These are phyloP conservation scores for Stratiolaelaps scimitus DNA, from an alignment of 1,140 invertebrate species.

Conservation along the genomic window DNA sequence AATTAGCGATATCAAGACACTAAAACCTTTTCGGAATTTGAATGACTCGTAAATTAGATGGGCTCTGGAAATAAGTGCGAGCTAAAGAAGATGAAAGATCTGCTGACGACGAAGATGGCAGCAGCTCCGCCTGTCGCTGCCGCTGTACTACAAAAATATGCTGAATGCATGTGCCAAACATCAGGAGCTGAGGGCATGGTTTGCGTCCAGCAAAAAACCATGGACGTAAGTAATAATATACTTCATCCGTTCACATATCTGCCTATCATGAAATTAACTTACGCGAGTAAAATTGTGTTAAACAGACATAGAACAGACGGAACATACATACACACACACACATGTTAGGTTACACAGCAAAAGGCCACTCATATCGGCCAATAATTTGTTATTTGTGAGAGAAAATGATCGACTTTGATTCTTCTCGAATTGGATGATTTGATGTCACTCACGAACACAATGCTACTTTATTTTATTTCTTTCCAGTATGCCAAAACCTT, in stretches of 20 bases:
- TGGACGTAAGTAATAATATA: constrained; percentile 2
- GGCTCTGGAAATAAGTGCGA: constrained; percentile 7
- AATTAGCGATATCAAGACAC: too few relatives aligned
- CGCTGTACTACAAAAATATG: constrained; percentile 12
- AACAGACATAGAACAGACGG: too few relatives aligned
- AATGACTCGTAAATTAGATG: constrained; percentile 4
- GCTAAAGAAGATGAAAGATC: not conserved
- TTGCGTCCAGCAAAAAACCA: constrained; percentile 18
- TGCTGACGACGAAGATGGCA: constrained; percentile 1
- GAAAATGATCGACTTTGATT: too few relatives aligned
- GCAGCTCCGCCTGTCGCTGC: not conserved
- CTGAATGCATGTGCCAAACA: constrained; percentile 12
- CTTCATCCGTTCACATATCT: too few relatives aligned
- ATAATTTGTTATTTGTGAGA: too few relatives aligned
- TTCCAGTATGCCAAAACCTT: constrained; percentile 18
- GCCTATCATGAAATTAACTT: too few relatives aligned
- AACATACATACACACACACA: too few relatives aligned
- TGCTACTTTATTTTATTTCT: constrained; percentile 6
- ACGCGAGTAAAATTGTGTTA: too few relatives aligned
- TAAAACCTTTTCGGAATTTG: too few relatives aligned
- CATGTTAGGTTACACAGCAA: too few relatives aligned
- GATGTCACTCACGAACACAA: not conserved
- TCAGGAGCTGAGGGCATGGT: constrained; percentile 21
- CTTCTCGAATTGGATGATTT: too few relatives aligned
- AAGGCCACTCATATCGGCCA: too few relatives aligned